Percentiles rank a stretch among this genome's conserved stretches.
Evolutionary conservation across 2,797 vertebrate species (phyloP).

Genomic region (Adrianichthys oophorus): DNA sequence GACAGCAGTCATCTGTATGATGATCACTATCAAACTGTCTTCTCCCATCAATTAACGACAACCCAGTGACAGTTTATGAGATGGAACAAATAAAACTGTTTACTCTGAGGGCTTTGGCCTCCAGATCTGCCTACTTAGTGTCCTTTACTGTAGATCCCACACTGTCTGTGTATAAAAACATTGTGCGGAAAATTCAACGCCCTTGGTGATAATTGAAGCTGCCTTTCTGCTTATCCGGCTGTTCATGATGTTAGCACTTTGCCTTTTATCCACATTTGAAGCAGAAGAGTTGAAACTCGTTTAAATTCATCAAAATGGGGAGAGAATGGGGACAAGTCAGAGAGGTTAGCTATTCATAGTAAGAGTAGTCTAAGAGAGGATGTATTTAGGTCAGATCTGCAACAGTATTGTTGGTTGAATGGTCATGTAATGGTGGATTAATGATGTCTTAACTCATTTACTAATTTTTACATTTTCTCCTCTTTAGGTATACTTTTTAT

Average conservation of each 20-base stretch:
- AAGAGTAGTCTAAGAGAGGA: conserved; percentile 23
- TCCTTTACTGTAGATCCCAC: conserved; percentile 4
- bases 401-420: background rate
- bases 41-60: no score
- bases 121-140: background rate
- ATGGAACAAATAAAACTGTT: no score
- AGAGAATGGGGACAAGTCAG: conserved; percentile 27
- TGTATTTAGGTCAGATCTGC: conserved; percentile 83
- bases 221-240: background rate
- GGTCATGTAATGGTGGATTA: background rate
- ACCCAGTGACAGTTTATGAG: no score
- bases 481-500: conserved; percentile 9
- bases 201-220: background rate
- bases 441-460: background rate
- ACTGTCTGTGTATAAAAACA: background rate
- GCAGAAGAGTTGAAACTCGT: conserved; percentile 2
- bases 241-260: background rate
- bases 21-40: no score
- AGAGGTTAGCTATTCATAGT: conserved; percentile 40
- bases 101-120: no score
- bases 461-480: background rate
- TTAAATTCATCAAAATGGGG: conserved; percentile 28
- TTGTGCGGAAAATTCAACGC: conserved; percentile 5
- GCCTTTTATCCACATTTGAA: conserved; percentile 9
- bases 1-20: no score